Conservation (phyloP, 2,113 vertebrate genomes). For the Phalacrocorax brasilianus region DNA sequence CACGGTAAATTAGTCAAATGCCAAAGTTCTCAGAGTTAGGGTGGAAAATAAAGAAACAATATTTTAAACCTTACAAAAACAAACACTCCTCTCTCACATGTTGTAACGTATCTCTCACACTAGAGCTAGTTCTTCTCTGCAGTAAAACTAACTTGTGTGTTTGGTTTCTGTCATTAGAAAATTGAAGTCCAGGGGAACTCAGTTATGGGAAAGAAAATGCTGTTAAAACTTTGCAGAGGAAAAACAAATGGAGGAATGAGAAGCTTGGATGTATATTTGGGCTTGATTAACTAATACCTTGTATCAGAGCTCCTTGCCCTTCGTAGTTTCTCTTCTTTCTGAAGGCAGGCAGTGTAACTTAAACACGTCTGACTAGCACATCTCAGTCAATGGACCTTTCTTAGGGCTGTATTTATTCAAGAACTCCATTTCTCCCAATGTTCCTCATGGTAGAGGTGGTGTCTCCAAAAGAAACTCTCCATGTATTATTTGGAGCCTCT, state of each 20-base stretch:
- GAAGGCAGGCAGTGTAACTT: background rate
- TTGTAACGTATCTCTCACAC: slow-evolving; percentile 24
- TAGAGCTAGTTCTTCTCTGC: slow-evolving; percentile 2
- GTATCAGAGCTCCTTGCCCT: background rate
- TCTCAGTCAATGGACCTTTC: slow-evolving; percentile 8
- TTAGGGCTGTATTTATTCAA: background rate
- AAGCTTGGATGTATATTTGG: slow-evolving; percentile 16
- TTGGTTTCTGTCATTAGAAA: slow-evolving; percentile 66
- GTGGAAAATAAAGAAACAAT: slow-evolving; percentile 75
- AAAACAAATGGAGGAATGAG: slow-evolving; percentile 53
- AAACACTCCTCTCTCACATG: slow-evolving; percentile 65
- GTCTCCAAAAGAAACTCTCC: background rate
- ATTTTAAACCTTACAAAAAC: slow-evolving; percentile 73
- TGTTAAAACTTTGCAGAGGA: slow-evolving; percentile 19
- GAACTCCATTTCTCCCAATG: background rate
- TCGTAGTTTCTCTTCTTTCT: slow-evolving; percentile 24
- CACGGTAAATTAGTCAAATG: slow-evolving; percentile 78
- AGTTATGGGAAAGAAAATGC: slow-evolving; percentile 37
- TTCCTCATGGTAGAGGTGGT: background rate
- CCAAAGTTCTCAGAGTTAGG: slow-evolving; percentile 71
- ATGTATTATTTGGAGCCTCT: background rate
- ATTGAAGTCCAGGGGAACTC: slow-evolving; percentile 35
- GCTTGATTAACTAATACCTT: slow-evolving; percentile 16
- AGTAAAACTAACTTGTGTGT: slow-evolving; percentile 4
- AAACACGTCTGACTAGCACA: background rate